These are phyloP conservation scores for Coranthus polyacanthus DNA, from an alignment of 2,797 vertebrate genomes.

Conservation along the genomic window DNA sequence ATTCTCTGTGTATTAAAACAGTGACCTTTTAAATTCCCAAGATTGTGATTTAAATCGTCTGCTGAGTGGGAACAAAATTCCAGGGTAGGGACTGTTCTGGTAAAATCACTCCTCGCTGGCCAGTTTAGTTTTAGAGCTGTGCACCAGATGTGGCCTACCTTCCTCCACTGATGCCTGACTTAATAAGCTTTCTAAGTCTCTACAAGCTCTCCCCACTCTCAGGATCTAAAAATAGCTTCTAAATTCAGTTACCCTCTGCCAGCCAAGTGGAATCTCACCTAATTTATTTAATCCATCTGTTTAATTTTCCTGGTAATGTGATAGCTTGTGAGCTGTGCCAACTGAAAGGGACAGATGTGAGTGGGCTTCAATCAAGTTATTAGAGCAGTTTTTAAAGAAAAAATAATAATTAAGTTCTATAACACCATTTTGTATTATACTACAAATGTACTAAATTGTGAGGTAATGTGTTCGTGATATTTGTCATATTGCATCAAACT, in stretches of 20 bases:
- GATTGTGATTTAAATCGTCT: slow-evolving; percentile 49
- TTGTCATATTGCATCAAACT: too few relatives aligned
- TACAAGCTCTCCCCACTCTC: slow-evolving; percentile 47
- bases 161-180: slow-evolving; percentile 60
- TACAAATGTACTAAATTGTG: too few relatives aligned
- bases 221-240: slow-evolving; percentile 73
- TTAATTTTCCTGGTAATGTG: slow-evolving; percentile 60
- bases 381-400: neutral
- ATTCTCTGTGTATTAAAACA: slow-evolving; percentile 51
- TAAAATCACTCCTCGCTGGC: slow-evolving; percentile 42
- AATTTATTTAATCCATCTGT: slow-evolving; percentile 67
- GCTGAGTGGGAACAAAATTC: slow-evolving; percentile 59
- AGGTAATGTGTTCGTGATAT: too few relatives aligned
- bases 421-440: too few relatives aligned
- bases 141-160: slow-evolving; percentile 67
- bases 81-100: slow-evolving; percentile 54
- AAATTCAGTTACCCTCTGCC: slow-evolving; percentile 62
- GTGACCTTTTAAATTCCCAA: slow-evolving; percentile 67
- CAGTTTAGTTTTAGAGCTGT: slow-evolving; percentile 44
- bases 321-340: slow-evolving; percentile 22
- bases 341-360: slow-evolving; percentile 17
- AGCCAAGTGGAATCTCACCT: slow-evolving; percentile 66
- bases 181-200: slow-evolving; percentile 62
- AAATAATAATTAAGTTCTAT: neutral
- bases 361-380: slow-evolving; percentile 12